Evolutionary conservation across 2,888 invertebrate genomes (phyloP), one percentile per base, ranked within the genome.

Genomic region (Polia nebulosa): DNA sequence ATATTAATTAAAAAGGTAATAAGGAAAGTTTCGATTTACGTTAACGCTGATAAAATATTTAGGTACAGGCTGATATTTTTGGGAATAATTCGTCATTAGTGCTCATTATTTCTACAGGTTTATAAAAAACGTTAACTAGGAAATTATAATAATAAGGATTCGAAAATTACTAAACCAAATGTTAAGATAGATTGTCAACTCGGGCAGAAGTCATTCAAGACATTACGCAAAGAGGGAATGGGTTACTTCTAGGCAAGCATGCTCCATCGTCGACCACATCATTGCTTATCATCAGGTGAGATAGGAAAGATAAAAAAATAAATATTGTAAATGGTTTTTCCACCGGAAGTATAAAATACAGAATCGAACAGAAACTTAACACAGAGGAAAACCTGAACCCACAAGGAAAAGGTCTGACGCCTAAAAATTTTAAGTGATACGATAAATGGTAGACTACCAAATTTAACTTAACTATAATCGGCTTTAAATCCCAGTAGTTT

Each of bases 41-140:
- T 32, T 5, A 53, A 68, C 11, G n/a, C 13, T 45, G 20, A 41
- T 34, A 56, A 52, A 47, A 7, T 20, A 29, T n/a, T 34, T 20
- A 11, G 6, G 3, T 9, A n/a, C n/a, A n/a, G n/a, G n/a, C n/a
- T n/a, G 17, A 20, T 56, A 56, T 17, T 39, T 29, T 39, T 44
- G n/a, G n/a, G 3, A 7, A 45, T 59, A 25, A 20, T 9, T 27
- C 15, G 3, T 49, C 25, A 36, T 60, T 36, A 11, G 8, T n/a
- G 11, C 17, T 25, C 36, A 3, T 9, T 27, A 22, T 0, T 17
- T 4, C 27, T 49, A 27, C 25, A 11, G 15, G 7, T 3, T 17
- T 7, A 13, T 8, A 13, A 44, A 29, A 9, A 9, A 2, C 15
- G 20, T 11, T 15, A 52, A 11, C 11, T 2, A 27, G n/a, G 13